Evolutionary conservation across 2,888 invertebrate species (phyloP), one percentile per base, ranked within the genome.

Genomic region (Himalopsyche kuldschensis): DNA sequence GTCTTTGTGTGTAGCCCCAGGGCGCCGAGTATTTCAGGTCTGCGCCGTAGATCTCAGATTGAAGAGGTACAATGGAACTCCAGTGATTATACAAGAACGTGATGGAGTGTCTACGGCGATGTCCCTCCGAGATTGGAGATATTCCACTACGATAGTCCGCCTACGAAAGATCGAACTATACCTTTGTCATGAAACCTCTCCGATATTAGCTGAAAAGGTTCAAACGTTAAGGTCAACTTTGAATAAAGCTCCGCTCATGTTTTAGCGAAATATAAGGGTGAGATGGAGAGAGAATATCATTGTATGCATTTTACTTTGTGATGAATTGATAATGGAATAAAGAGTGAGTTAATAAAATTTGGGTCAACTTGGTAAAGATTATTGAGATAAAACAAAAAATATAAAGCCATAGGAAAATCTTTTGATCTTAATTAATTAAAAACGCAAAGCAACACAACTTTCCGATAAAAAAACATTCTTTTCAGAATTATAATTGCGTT

Each of bases 61-160:
- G 78, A 63, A 83, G 80, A 80, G 63, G 80, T 77, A 77, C 76
- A 75, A 63, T 75, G 55, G 69, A 78, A 75, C 63, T 55, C 78
- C 78, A 78, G 80, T 77, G 83, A 80, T 83, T 83, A 83, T 83
- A 83, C 79, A 83, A 77, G 78, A 80, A 83, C 83, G 83, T 83
- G 83, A 83, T 83, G 76, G 80, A 83, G 83, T 80, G 75, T 80
- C 48, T 75, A 80, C 41, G 55, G 69, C 46, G 83, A 83, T 83
- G 69, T 77, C 80, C 55, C 77, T 47, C 30, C 35, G 55, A 80
- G 83, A 83, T 83, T 83, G 79, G 80, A 83, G 83, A 83, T 83
- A 80, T 80, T 83, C 24, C 30, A 55, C 27, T 24, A 35, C 80
- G 83, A 83, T 83, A 79, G 80, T 41, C 27, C 30, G 47, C 17